phyloP scores from a whole-genome alignment of 64 coral and sea anemone species.

The Montipora cactus region DNA sequence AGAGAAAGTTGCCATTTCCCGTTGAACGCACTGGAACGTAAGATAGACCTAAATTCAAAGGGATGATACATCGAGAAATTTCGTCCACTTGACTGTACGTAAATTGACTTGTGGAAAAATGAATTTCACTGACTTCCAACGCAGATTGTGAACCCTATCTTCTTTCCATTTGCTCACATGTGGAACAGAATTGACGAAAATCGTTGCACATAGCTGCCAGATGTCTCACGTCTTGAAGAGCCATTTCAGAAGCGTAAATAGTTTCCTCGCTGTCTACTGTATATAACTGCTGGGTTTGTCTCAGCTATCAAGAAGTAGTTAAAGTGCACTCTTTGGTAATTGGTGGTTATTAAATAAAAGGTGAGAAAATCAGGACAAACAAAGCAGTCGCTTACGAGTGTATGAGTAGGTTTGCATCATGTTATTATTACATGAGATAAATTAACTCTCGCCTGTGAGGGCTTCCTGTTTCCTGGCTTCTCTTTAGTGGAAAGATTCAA shows the following conservation, averaged over 20 bases:
- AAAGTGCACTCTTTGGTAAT: no score
- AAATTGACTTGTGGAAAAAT: conserved; percentile 25
- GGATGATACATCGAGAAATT: conserved; percentile 25
- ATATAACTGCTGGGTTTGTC: no score
- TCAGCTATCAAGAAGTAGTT: no score
- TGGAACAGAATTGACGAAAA: neutral
- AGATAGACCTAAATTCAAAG: neutral
- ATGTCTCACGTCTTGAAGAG: neutral
- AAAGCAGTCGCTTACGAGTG: no score
- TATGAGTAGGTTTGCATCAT: no score
- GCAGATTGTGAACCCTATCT: neutral
- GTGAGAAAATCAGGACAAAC: no score
- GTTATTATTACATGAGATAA: no score
- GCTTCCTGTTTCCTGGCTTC: no score
- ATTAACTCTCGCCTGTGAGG: no score
- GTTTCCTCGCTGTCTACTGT: no score
- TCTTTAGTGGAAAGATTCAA: no score
- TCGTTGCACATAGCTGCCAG: neutral
- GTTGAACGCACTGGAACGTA: conserved; percentile 10
- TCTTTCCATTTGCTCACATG: neutral
- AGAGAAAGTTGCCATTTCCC: conserved; percentile 69
- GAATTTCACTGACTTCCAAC: neutral
- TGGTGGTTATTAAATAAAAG: no score
- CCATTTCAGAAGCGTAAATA: neutral
- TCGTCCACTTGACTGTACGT: conserved; percentile 1